A percentile compares a stretch with the other conserved stretches of the same genome.
Evolutionary conservation across 2,113 vertebrate species (phyloP).

Genomic region (Naja naja): DNA sequence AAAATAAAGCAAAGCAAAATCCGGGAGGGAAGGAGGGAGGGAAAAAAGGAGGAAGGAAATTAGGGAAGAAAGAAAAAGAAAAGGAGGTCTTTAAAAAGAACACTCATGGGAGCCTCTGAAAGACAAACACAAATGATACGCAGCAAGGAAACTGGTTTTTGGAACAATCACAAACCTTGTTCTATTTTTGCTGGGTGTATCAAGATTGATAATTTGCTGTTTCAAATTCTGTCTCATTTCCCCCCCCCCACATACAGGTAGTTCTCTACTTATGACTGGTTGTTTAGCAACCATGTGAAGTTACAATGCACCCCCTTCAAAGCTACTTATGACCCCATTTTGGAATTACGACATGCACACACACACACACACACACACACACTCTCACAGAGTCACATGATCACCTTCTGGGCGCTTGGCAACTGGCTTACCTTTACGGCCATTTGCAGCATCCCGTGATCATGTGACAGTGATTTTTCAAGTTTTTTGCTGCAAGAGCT

Average conservation of each 20-base stretch:
- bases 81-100: neutral
- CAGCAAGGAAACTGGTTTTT: neutral
- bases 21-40: neutral
- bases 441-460: neutral
- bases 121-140: neutral
- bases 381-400: neutral
- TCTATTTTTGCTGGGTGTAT: neutral
- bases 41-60: neutral
- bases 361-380: fast-evolving
- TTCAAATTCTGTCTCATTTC: neutral
- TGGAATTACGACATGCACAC: neutral
- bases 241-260: neutral
- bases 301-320: neutral
- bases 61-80: neutral
- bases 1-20: neutral
- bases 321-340: neutral
- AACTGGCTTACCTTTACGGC: neutral
- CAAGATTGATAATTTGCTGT: neutral
- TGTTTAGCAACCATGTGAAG: neutral
- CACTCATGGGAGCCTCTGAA: neutral
- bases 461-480: neutral
- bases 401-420: neutral
- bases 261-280: neutral
- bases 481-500: neutral
- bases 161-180: neutral